Percentiles rank a stretch among this genome's conserved stretches.
Evolutionary conservation across 2,113 vertebrate genomes (phyloP).

Genomic region (Phasianus colchicus): DNA sequence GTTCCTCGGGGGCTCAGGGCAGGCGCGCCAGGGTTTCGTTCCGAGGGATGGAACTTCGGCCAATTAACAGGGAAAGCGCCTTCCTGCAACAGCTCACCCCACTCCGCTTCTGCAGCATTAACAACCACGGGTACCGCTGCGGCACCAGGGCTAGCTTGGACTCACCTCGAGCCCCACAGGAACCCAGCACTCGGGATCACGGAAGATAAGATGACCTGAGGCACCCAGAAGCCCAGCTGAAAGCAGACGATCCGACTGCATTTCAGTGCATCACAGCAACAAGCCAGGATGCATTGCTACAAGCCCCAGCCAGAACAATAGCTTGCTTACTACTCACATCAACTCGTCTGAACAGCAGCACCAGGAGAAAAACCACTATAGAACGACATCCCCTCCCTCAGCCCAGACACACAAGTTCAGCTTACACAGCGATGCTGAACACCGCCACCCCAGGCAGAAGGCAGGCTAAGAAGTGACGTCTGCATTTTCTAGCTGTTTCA

Average conservation of each 20-base stretch:
- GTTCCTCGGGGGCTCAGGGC: neutral
- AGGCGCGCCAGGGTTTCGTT: no score
- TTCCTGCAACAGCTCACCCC: no score
- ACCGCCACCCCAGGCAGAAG: neutral
- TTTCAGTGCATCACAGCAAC: neutral
- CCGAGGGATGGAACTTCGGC: no score
- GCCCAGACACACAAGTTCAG: fast-evolving
- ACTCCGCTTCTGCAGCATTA: no score
- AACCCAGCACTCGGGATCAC: no score
- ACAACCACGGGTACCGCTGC: no score
- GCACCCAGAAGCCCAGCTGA: no score
- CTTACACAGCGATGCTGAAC: neutral
- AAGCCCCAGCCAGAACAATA: fast-evolving
- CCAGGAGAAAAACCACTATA: neutral
- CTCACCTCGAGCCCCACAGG: no score
- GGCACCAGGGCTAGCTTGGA: no score
- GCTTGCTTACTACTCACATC: no score
- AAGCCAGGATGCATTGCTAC: neutral
- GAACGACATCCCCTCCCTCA: neutral
- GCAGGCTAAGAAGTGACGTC: constrained; percentile 43
- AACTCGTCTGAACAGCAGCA: neutral
- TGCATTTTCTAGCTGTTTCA: constrained; percentile 52
- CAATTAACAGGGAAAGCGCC: no score
- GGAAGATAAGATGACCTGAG: no score
- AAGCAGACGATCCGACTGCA: fast-evolving